A percentile compares a stretch with the other conserved stretches of the same genome.
phyloP scores from a whole-genome alignment of 2,888 invertebrate genomes.

The Oscheius myriophilus region DNA sequence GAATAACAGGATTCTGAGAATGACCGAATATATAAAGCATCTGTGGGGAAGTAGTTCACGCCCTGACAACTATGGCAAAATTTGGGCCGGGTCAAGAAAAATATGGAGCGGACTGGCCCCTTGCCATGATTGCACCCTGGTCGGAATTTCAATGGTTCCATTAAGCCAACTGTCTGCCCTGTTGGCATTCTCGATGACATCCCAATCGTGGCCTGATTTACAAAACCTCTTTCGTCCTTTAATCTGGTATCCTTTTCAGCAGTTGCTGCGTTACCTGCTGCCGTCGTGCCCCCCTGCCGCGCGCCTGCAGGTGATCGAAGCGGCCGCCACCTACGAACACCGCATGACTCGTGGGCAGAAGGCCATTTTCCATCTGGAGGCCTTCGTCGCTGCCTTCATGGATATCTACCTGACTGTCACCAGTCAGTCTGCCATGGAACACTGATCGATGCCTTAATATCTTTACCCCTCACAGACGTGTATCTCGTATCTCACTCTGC shows the following conservation, averaged over 20 bases:
- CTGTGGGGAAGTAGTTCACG: background rate
- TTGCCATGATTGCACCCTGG: no score
- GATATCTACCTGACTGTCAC: slow-evolving; percentile 78
- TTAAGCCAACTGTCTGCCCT: background rate
- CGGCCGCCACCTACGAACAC: slow-evolving; percentile 91
- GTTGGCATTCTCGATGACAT: background rate
- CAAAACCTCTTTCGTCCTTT: background rate
- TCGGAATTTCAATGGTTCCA: background rate
- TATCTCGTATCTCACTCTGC: background rate
- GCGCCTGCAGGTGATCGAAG: slow-evolving; percentile 79
- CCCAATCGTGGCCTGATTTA: slow-evolving; percentile 78
- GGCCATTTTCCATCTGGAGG: slow-evolving; percentile 94
- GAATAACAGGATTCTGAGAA: no score
- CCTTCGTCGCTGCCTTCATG: slow-evolving; percentile 96
- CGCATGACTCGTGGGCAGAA: slow-evolving; percentile 84
- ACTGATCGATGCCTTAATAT: background rate
- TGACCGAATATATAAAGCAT: no score
- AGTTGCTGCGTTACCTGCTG: slow-evolving; percentile 77
- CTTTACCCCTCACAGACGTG: background rate
- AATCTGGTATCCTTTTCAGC: slow-evolving; percentile 30
- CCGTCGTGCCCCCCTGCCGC: slow-evolving; percentile 89
- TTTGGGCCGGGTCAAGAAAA: no score
- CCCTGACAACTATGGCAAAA: no score
- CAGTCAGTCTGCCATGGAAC: slow-evolving; percentile 22
- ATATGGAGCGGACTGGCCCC: no score